These are phyloP conservation scores for Myotis daubentonii DNA, from an alignment of 2,797 vertebrate species.

Conservation along the genomic window DNA sequence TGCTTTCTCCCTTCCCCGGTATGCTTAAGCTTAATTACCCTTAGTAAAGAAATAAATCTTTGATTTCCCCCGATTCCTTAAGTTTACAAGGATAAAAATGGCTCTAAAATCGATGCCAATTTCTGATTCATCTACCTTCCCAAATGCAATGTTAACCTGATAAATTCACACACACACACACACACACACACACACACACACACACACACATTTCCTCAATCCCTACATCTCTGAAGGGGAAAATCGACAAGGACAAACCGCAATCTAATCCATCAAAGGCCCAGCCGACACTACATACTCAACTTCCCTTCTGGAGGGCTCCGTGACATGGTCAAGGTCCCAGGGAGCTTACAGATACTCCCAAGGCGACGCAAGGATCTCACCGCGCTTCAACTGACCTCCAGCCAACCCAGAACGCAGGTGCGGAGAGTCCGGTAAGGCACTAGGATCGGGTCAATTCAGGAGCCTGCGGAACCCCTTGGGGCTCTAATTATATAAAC, in stretches of 20 bases:
- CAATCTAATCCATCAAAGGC: conserved; percentile 29
- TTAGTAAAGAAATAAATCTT: conserved; percentile 12
- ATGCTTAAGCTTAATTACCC: conserved; percentile 44
- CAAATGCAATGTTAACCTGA: background rate
- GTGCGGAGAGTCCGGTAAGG: conserved; percentile 17
- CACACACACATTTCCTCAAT: background rate
- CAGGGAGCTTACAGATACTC: background rate
- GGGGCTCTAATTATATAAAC: background rate
- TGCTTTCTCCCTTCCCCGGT: background rate
- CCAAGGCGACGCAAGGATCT: background rate
- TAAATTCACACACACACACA: background rate
- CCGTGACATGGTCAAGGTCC: conserved; percentile 11
- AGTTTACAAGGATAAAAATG: background rate
- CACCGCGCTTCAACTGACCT: conserved; percentile 22
- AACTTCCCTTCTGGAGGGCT: conserved; percentile 19
- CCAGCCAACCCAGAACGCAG: background rate
- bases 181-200: background rate
- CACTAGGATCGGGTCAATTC: background rate
- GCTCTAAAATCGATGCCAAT: conserved; percentile 40
- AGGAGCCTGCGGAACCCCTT: background rate
- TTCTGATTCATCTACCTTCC: conserved; percentile 10
- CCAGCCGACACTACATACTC: conserved; percentile 2
- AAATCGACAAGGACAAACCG: conserved; percentile 61
- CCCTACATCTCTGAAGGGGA: conserved; percentile 27
- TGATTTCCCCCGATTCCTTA: conserved; percentile 4